Evolutionary conservation across 2,888 invertebrate genomes (phyloP).

Genomic region (Monopis laevigella): DNA sequence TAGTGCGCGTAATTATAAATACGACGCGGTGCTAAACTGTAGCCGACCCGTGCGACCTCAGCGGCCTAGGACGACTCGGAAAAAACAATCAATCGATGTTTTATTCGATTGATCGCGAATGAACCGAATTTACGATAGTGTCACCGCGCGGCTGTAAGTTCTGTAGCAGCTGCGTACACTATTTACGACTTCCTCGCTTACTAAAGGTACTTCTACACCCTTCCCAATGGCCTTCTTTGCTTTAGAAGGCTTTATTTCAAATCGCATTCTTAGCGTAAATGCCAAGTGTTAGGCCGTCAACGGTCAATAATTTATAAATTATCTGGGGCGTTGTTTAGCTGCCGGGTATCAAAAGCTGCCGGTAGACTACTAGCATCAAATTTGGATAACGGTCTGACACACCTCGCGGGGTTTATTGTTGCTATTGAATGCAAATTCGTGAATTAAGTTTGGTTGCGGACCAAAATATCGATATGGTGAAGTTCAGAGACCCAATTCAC

Average conservation of each 20-base stretch:
- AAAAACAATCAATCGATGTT: neutral
- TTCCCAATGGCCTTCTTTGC: conserved; percentile 6
- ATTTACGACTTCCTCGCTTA: conserved; percentile 47
- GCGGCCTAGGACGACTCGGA: neutral
- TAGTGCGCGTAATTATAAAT: conserved; percentile 58
- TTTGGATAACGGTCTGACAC: conserved; percentile 9
- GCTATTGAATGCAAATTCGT: conserved; percentile 64
- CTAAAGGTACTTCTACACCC: conserved; percentile 2
- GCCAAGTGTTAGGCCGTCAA: conserved; percentile 1
- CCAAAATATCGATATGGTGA: too few species aligned
- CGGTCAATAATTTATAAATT: conserved; percentile 7
- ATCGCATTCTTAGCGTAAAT: conserved; percentile 5
- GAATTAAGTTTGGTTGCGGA: too few species aligned
- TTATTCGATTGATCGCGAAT: conserved; percentile 2
- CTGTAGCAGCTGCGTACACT: conserved; percentile 47
- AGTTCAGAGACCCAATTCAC: too few species aligned
- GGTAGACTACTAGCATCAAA: conserved; percentile 8
- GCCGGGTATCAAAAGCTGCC: conserved; percentile 4
- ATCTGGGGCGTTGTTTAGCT: conserved; percentile 1
- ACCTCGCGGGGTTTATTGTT: conserved; percentile 24
- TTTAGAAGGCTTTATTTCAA: conserved; percentile 1
- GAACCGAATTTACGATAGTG: conserved; percentile 10
- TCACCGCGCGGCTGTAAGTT: conserved; percentile 22
- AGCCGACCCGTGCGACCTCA: conserved; percentile 33
- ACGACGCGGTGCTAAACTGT: conserved; percentile 66